These are phyloP conservation scores for Nycticryphes semicollaris DNA, from an alignment of 2,113 vertebrate species.

Conservation along the genomic window DNA sequence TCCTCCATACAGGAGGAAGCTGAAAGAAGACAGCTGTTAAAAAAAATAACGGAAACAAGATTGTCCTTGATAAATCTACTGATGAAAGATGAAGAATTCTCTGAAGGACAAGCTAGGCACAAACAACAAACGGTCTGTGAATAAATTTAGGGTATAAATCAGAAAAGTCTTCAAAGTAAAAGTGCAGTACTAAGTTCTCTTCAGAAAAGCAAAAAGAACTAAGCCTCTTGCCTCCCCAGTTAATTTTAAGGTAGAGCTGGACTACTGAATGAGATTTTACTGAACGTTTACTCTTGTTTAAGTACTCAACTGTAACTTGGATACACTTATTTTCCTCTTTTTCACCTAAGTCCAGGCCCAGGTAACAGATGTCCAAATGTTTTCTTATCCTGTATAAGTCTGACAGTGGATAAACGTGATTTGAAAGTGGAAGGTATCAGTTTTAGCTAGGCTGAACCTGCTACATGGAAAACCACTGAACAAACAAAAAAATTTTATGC, in stretches of 20 bases:
- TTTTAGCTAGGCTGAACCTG: neutral
- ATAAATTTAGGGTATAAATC: neutral
- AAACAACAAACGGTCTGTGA: neutral
- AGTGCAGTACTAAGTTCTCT: neutral
- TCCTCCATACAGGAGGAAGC: neutral
- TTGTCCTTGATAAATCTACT: neutral
- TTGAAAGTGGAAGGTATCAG: neutral
- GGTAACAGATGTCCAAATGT: neutral
- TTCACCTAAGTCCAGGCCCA: neutral
- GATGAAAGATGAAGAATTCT: neutral
- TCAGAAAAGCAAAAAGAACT: neutral
- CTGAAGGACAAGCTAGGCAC: neutral
- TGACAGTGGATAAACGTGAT: rapidly evolving
- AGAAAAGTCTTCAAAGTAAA: neutral
- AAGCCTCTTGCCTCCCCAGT: neutral
- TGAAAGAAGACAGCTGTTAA: neutral
- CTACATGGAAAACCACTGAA: neutral
- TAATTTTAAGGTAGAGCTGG: neutral
- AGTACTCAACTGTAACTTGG: neutral
- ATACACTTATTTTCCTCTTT: neutral
- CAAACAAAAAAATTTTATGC: neutral
- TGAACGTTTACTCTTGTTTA: neutral
- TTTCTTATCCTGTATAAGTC: neutral
- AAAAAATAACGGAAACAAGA: neutral
- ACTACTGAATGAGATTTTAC: neutral